phyloP scores from a whole-genome alignment of 2,113 vertebrate species.

The Cavia aperea region DNA sequence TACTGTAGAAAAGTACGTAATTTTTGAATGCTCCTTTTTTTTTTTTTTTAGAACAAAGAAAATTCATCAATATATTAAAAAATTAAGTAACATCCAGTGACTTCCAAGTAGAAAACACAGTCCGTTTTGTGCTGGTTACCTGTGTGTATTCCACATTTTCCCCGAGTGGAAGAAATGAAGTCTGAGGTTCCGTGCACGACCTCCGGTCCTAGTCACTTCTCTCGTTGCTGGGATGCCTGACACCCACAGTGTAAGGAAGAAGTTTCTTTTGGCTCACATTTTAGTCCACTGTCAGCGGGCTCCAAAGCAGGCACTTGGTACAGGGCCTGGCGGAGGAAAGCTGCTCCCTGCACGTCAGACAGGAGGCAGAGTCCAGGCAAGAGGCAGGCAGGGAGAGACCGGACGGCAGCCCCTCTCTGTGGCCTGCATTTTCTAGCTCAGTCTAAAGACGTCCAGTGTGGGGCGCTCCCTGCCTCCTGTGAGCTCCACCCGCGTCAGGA shows the following conservation, averaged over 20 bases:
- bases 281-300: neutral
- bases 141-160: neutral
- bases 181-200: neutral
- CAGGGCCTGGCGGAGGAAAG: neutral
- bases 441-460: neutral
- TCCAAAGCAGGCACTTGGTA: neutral
- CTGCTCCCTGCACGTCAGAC: neutral
- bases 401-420: neutral
- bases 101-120: neutral
- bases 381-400: neutral
- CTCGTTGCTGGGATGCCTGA: neutral
- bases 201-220: neutral
- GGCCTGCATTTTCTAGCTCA: neutral
- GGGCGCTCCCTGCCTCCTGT: neutral
- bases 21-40: neutral
- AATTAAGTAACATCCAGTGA: neutral
- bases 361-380: neutral
- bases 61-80: neutral
- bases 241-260: neutral
- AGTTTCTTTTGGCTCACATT: neutral
- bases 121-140: neutral
- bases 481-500: neutral
- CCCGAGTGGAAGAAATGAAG: neutral
- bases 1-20: neutral
- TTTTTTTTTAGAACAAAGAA: constrained; percentile 10